Evolutionary conservation across 2,888 invertebrate species (phyloP), one percentile per base, ranked within the genome.

Genomic region (Coelogynopora nodosa): DNA sequence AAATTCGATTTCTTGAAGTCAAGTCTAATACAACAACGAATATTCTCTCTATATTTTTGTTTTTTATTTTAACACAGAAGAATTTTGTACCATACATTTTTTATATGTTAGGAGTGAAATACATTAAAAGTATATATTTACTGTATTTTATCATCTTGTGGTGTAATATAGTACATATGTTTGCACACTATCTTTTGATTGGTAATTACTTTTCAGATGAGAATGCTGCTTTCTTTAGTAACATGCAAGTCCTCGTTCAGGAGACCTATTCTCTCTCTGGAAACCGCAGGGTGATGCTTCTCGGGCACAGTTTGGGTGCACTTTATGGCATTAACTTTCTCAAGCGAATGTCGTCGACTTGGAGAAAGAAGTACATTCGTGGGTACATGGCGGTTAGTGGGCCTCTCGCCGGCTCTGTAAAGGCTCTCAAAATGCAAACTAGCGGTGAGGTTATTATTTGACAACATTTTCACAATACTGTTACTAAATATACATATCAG

Each of bases 251-350:
- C 1, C 86, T 87, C 2, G 67, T 87, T 1, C 85, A 87, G 74
- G 86, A 86, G 26, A 87, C 87, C 2, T 86, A 30, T n/a, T 23
- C 28, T 0, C 29, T 30, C 13, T 27, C 80, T 5, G 74, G 31
- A 13, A 27, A 31, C 86, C 67, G 29, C 86, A n/a, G 67, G 2
- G 87, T 87, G 2, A 81, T 86, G 31, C 67, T 87, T 10, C 67
- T 87, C n/a, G 87, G 85, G 0, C 87, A 87, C 81, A 87, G 87
- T 86, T n/a, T 87, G 10, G 87, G 87, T 0, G 1, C 0, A 31
- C 28, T 87, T n/a, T 80, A 86, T 67, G 27, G 31, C 2, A 13
- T 87, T 10, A 26, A 81, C 27, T 87, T 87, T 30, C 85, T 87
- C 31, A 29, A 82, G 28, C 0, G n/a, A 23, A 86, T 86, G 87